Evolutionary conservation across 1,140 invertebrate species (phyloP).

Genomic region (Leptestheria dahalacensis): DNA sequence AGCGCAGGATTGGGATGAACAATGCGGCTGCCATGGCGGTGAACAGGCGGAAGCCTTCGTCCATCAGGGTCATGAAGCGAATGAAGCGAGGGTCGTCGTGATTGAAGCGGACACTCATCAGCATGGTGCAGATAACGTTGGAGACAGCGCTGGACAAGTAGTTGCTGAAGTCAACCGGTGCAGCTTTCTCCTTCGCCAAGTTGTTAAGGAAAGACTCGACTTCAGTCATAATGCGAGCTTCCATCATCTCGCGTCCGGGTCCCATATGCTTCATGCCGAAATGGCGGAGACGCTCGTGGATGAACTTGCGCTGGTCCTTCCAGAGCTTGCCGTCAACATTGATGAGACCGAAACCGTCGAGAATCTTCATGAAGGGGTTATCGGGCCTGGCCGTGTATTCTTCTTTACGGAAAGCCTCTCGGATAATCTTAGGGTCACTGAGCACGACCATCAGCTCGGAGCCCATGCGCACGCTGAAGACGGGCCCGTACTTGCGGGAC

Average conservation of each 20-base stretch:
- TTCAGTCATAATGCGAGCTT: conserved; percentile 71
- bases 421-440: too few species aligned
- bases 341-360: conserved; percentile 73
- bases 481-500: conserved; percentile 54
- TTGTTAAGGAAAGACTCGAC: conserved; percentile 52
- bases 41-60: conserved; percentile 75
- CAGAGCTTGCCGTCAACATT: too few species aligned
- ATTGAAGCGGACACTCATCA: conserved; percentile 79
- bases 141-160: conserved; percentile 62
- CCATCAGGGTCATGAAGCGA: conserved; percentile 66
- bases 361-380: conserved; percentile 64
- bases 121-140: conserved; percentile 79
- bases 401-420: too few species aligned
- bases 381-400: conserved; percentile 75
- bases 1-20: conserved; percentile 51
- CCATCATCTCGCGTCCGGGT: conserved; percentile 61
- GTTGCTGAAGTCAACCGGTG: conserved; percentile 51
- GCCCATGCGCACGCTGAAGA: conserved; percentile 65
- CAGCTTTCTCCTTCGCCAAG: conserved; percentile 39
- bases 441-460: too few species aligned
- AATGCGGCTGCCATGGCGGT: conserved; percentile 44
- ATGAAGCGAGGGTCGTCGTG: too few species aligned
- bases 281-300: too few species aligned
- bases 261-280: too few species aligned
- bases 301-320: too few species aligned